Evolutionary conservation across 2,113 vertebrate species (phyloP).

Genomic region (Plecturocebus donacophilus): DNA sequence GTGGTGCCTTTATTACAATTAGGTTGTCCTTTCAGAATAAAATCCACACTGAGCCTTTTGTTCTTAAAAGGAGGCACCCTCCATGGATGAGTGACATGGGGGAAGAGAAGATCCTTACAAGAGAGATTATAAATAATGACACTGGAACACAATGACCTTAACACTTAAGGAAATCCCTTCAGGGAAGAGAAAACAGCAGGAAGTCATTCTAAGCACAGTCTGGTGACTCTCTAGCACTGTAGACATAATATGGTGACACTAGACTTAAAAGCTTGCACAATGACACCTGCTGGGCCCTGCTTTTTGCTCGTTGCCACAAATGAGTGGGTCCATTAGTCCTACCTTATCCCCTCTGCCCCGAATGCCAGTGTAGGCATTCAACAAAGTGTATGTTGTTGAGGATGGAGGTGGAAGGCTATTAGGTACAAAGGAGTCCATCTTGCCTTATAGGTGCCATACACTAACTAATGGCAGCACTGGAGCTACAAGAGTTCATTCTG

Average conservation of each 20-base stretch:
- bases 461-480: too few species aligned
- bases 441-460: too few species aligned
- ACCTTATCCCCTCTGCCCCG: background rate
- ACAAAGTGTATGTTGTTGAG: background rate
- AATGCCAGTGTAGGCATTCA: background rate
- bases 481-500: background rate
- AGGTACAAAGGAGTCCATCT: background rate
- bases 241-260: background rate
- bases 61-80: background rate
- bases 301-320: background rate
- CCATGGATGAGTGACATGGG: background rate
- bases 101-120: background rate
- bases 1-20: background rate
- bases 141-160: background rate
- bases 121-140: conserved; percentile 24
- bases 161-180: conserved; percentile 28
- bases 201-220: conserved; percentile 18
- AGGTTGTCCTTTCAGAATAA: conserved; percentile 7
- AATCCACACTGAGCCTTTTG: background rate
- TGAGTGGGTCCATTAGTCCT: background rate
- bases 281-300: background rate
- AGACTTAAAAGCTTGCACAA: background rate
- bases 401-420: background rate
- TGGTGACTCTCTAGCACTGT: background rate
- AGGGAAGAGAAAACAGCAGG: conserved; percentile 4